These are phyloP conservation scores for Drosophila equinoxialis DNA, from an alignment of 1,140 invertebrate genomes.

Conservation along the genomic window DNA sequence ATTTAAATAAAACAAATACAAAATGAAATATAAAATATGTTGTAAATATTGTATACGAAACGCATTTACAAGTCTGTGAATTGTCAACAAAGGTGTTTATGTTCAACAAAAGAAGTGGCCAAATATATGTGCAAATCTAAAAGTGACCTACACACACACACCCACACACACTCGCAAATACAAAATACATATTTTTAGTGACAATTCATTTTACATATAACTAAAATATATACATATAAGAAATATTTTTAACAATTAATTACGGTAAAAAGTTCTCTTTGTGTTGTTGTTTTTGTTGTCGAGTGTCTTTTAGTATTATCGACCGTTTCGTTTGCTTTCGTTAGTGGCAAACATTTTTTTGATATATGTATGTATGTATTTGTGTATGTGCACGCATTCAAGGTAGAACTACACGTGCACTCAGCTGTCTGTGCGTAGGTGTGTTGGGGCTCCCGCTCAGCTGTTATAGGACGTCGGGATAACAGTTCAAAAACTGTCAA, in stretches of 20 bases:
- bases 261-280: slow-evolving; percentile 36
- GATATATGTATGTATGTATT: neutral
- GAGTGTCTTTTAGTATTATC: slow-evolving; percentile 36
- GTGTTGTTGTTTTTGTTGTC: neutral
- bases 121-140: slow-evolving; percentile 14
- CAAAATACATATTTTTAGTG: slow-evolving; percentile 46
- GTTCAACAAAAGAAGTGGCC: slow-evolving; percentile 19
- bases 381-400: slow-evolving; percentile 4
- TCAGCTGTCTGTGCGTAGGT: slow-evolving; percentile 60
- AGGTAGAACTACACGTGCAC: slow-evolving; percentile 47
- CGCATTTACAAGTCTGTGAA: slow-evolving; percentile 31
- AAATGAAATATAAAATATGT: slow-evolving; percentile 31
- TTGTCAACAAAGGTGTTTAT: slow-evolving; percentile 23
- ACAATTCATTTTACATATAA: slow-evolving; percentile 48
- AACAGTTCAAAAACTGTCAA: neutral
- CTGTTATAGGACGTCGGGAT: slow-evolving; percentile 24
- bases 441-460: slow-evolving; percentile 51
- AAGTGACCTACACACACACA: slow-evolving; percentile 28
- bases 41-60: slow-evolving; percentile 28
- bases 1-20: slow-evolving; percentile 33
- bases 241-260: slow-evolving; percentile 27
- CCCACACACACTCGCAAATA: slow-evolving; percentile 33
- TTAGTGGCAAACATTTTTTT: slow-evolving; percentile 32
- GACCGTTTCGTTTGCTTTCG: slow-evolving; percentile 44
- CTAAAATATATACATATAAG: slow-evolving; percentile 25